Evolutionary conservation across 2,797 vertebrate species (phyloP), one percentile per base, ranked within the genome.

Genomic region (Scolopax rusticola): DNA sequence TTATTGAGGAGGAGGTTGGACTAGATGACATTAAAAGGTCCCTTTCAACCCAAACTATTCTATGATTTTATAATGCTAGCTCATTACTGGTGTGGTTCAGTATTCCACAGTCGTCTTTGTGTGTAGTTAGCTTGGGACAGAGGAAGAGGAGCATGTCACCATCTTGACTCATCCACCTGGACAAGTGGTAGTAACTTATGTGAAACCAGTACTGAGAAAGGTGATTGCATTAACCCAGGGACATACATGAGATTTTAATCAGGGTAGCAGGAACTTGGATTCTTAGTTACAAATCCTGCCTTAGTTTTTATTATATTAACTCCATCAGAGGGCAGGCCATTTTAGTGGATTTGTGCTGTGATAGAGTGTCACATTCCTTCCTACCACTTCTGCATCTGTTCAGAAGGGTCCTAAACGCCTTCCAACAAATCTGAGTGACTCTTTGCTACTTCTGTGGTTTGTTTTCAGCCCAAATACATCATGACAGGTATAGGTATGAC

Each of bases 261-360:
- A 45, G 48, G 14, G 25, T 53, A 84, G 18, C 20, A 82, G 64
- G 11, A 79, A 32, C 32, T 81, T 14, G 12, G 12, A 32, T 76
- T 89, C 71, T 68, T 64, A 63, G 23, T 50, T 89, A 54, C 10
- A 91, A 57, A 74, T 87, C 3, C 5, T 63, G 7, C 20, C 36
- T 28, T 59, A 36, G 19, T 20, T 89, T 53, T 90, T 79, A 11
- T n/a, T 45, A 6, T 27, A 27, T 83, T 77, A 75, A 5, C 4
- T 15, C 19, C 8, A 41, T 53, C 11, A 43, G 14, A n/a, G 7
- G 11, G 4, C 23, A 32, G 16, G 27, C 14, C 0, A 0, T 25
- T 60, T 41, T 41, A 12, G 23, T 40, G 30, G 27, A 38, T 54
- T 83, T 76, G 14, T 84, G 23, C 38, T 61, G 16, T 47, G 19